Percentiles rank a stretch among this genome's conserved stretches.
These are phyloP conservation scores for Pseudorhombus dupliciocellatus DNA, from an alignment of 2,113 vertebrate genomes.

Conservation along the genomic window DNA sequence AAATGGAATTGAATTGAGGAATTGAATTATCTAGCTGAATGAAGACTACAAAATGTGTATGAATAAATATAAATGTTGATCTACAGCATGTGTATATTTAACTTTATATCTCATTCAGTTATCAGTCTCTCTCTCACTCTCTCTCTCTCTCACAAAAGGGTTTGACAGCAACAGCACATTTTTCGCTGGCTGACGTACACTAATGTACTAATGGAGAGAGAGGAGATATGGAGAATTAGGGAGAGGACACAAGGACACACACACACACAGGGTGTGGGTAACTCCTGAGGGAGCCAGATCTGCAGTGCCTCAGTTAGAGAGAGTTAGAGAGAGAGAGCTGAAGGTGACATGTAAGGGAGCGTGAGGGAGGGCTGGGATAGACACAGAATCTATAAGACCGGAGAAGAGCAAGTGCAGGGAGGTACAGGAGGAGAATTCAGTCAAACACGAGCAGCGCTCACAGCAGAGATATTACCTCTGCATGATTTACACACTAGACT, in stretches of 20 bases:
- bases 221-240: constrained; percentile 40
- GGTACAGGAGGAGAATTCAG: constrained; percentile 55
- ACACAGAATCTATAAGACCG: constrained; percentile 28
- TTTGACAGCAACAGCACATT: constrained; percentile 31
- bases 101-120: neutral
- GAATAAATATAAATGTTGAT: too few relatives aligned
- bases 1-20: too few relatives aligned
- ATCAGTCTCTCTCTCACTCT: neutral
- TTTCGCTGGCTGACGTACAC: constrained; percentile 45
- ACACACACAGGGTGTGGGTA: neutral
- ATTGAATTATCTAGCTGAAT: too few relatives aligned
- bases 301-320: constrained; percentile 42
- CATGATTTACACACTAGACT: constrained; percentile 44
- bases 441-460: constrained; percentile 37
- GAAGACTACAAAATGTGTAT: too few relatives aligned
- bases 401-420: constrained; percentile 20
- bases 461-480: constrained; percentile 36
- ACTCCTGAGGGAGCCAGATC: constrained; percentile 54
- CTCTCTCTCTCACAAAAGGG: constrained; percentile 20
- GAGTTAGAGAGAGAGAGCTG: constrained; percentile 38
- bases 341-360: constrained; percentile 65
- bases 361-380: neutral
- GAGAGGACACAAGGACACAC: constrained; percentile 33
- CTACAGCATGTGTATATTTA: neutral
- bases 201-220: constrained; percentile 63